Evolutionary conservation across 2,888 invertebrate genomes (phyloP).

Genomic region (Phymatocera aterrima): DNA sequence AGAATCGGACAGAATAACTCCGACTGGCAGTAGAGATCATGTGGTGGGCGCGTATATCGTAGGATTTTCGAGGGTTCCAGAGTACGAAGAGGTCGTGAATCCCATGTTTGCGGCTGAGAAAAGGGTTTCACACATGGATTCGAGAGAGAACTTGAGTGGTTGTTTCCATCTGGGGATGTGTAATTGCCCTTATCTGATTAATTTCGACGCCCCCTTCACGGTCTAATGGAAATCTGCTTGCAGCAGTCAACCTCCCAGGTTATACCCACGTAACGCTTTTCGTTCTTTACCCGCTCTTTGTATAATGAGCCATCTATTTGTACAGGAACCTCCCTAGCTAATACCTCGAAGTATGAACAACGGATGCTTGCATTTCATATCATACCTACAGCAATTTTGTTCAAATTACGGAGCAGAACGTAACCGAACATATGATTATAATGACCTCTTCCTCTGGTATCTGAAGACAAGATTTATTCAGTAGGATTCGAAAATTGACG

Average conservation of each 20-base stretch:
- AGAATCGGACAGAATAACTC: background rate
- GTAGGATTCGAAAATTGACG: background rate
- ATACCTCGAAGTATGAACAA: background rate
- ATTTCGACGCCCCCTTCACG: slow-evolving; percentile 31
- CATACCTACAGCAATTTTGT: background rate
- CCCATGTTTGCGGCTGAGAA: slow-evolving; percentile 35
- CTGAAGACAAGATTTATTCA: background rate
- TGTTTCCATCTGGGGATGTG: slow-evolving; percentile 37
- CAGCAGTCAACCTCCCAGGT: slow-evolving; percentile 24
- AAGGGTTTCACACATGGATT: slow-evolving; percentile 42
- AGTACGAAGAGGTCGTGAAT: slow-evolving; percentile 17
- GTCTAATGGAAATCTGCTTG: slow-evolving; percentile 19
- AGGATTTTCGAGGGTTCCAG: background rate
- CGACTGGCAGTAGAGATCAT: background rate
- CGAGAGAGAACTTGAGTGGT: slow-evolving; percentile 34
- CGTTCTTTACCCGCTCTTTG: background rate
- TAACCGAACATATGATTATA: background rate
- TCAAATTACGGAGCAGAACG: background rate
- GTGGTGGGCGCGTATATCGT: background rate
- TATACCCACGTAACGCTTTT: background rate
- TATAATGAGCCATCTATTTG: background rate
- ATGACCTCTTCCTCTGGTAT: background rate
- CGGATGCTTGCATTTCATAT: background rate
- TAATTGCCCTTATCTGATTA: slow-evolving; percentile 45
- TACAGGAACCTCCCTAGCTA: background rate